Percentiles rank a stretch among this genome's conserved stretches.
Evolutionary conservation across 1,140 invertebrate genomes (phyloP).

Genomic region (Drosophila nebulosa): DNA sequence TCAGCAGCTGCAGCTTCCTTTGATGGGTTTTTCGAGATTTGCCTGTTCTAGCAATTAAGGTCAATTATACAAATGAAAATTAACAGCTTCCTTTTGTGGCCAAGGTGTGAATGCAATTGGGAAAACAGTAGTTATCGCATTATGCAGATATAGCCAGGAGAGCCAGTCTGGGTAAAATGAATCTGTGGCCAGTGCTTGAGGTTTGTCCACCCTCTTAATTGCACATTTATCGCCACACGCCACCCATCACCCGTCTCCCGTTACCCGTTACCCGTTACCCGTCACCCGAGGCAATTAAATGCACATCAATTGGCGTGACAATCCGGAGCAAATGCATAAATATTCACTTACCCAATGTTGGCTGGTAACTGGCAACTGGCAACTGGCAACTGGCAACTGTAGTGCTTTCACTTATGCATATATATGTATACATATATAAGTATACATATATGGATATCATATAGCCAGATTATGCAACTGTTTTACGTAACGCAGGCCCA

Average conservation of each 20-base stretch:
- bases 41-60: constrained; percentile 2
- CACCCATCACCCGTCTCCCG: too few relatives aligned
- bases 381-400: too few relatives aligned
- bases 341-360: constrained; percentile 4
- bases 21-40: constrained; percentile 7
- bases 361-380: too few relatives aligned
- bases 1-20: neutral
- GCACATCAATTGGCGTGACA: constrained; percentile 21
- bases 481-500: constrained; percentile 11
- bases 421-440: too few relatives aligned
- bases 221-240: constrained; percentile 21
- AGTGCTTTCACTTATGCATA: neutral
- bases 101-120: constrained; percentile 12
- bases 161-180: neutral
- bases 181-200: neutral
- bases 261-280: too few relatives aligned
- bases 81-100: constrained; percentile 13
- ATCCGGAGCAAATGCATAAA: neutral
- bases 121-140: neutral
- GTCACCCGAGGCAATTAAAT: constrained; percentile 22
- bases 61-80: constrained; percentile 10
- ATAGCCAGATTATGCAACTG: constrained; percentile 8
- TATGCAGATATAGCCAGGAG: constrained; percentile 1
- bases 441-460: neutral
- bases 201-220: constrained; percentile 8